Conservation (phyloP, 2,888 invertebrate genomes). For the Nineta flava region DNA sequence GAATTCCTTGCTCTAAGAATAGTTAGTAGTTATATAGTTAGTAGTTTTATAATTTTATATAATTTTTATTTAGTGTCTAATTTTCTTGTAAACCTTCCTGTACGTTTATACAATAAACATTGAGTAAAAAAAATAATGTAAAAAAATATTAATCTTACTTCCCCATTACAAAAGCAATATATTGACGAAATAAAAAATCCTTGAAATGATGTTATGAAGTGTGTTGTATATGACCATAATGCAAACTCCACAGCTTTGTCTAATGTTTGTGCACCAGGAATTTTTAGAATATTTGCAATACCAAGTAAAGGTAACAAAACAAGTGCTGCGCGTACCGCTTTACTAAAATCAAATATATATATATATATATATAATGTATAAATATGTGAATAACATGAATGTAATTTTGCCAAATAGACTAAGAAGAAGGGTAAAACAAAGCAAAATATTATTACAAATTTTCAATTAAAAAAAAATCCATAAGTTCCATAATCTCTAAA, state of each 20-base stretch:
- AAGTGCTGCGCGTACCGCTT: conserved; percentile 64
- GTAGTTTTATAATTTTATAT: too few relatives aligned
- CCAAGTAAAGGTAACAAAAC: conserved; percentile 67
- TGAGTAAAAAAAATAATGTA: not conserved
- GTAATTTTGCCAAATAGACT: too few relatives aligned
- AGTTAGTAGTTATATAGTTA: too few relatives aligned
- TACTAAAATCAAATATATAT: conserved; percentile 31
- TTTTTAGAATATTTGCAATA: conserved; percentile 59
- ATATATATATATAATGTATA: not conserved
- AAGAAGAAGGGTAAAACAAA: too few relatives aligned
- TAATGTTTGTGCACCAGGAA: conserved; percentile 47
- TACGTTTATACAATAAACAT: too few relatives aligned
- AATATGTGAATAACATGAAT: not conserved
- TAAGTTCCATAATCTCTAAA: too few relatives aligned
- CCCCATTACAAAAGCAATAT: conserved; percentile 71
- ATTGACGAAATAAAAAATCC: conserved; percentile 65
- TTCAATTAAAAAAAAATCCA: too few relatives aligned
- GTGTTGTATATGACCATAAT: conserved; percentile 62
- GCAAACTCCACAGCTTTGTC: conserved; percentile 54
- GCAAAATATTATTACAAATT: too few relatives aligned
- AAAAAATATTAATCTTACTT: conserved; percentile 37
- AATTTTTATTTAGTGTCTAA: too few relatives aligned
- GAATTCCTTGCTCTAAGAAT: too few relatives aligned
- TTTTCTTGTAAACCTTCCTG: too few relatives aligned
- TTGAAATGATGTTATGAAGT: conserved; percentile 71